A percentile compares a stretch with the other conserved stretches of the same genome.
Conservation (phyloP, 2,797 vertebrate species). For the Graptemys geographica region DNA sequence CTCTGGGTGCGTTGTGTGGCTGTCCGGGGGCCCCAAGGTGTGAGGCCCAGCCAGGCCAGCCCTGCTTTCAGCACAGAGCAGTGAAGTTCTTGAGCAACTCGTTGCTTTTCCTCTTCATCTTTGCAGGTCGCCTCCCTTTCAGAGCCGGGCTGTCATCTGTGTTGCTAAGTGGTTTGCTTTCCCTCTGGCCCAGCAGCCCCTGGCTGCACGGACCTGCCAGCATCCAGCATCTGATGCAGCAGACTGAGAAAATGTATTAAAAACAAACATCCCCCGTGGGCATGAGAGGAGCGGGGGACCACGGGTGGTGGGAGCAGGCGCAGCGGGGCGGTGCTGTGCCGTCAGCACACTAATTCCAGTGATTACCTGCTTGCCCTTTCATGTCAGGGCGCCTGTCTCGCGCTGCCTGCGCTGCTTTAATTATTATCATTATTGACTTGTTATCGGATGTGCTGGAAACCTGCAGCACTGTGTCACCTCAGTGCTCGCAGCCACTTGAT, state of each 20-base stretch:
- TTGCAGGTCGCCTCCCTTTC: neutral
- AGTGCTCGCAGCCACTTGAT: neutral
- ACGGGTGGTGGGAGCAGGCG: neutral
- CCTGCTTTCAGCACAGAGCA: too few species aligned
- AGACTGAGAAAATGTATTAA: neutral
- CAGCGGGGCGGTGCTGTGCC: constrained; percentile 15
- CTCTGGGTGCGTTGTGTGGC: too few species aligned
- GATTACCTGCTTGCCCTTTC: constrained; percentile 57
- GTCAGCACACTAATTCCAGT: constrained; percentile 47
- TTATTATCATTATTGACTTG: constrained; percentile 47
- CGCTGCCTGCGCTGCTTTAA: constrained; percentile 14
- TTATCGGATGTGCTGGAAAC: neutral
- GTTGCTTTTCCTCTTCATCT: neutral
- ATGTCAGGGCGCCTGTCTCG: constrained; percentile 41
- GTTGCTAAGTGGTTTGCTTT: neutral
- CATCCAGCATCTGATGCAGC: neutral
- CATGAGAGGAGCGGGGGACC: neutral
- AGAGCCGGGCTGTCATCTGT: neutral
- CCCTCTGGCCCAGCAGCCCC: neutral
- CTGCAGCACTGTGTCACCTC: fast-evolving
- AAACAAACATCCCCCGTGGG: neutral
- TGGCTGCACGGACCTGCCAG: neutral
- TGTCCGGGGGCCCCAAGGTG: too few species aligned
- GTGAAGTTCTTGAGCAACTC: too few species aligned
- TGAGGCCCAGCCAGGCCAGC: too few species aligned